Evolutionary conservation across 2,888 invertebrate species (phyloP), one percentile per base, ranked within the genome.

Genomic region (Xanthostigma xanthostigma): DNA sequence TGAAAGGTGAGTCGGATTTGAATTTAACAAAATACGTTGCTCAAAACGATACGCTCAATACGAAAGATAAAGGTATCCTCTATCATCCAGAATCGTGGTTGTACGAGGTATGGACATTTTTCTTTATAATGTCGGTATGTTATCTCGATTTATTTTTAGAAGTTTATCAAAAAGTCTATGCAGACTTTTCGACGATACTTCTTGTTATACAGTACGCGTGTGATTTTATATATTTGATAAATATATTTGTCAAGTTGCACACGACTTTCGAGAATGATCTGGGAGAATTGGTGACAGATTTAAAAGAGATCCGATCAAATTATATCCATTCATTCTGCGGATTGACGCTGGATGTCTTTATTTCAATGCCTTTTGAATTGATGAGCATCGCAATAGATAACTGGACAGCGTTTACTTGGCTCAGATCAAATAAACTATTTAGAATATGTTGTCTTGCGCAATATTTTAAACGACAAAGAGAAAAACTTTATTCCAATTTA

Each of bases 161-260:
- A 41, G 17, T 27, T 6, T 27, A 27, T 6, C 27, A 27, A 27
- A 27, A 27, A 27, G 27, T 6, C 27, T 6, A 27, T 49, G 11
- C 27, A 53, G 10, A 35, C 51, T 9, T 36, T 6, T 5, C 5
- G 3, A 6, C 6, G 6, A 27, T 27, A 27, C 27, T 27, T 27
- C 1, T 27, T 6, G 6, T 6, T 27, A 27, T 27, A 27, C 27
- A 51, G 9, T 58, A 57, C 41, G 14, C 48, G 1, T 33, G 53
- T 2, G 58, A 58, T 46, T 8, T 50, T 1, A n/a, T 56, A 14
- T 57, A 53, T 49, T 8, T 56, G 10, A 36, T 55, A 1, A 45
- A 55, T n/a, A 54, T 57, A 8, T 55, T 52, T 36, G 9, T 56
- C 9, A 51, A 54, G 8, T 57, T 58, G 44, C 53, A 53, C 42